Evolutionary conservation across 2,113 vertebrate genomes (phyloP).

Genomic region (Gulo gulo): DNA sequence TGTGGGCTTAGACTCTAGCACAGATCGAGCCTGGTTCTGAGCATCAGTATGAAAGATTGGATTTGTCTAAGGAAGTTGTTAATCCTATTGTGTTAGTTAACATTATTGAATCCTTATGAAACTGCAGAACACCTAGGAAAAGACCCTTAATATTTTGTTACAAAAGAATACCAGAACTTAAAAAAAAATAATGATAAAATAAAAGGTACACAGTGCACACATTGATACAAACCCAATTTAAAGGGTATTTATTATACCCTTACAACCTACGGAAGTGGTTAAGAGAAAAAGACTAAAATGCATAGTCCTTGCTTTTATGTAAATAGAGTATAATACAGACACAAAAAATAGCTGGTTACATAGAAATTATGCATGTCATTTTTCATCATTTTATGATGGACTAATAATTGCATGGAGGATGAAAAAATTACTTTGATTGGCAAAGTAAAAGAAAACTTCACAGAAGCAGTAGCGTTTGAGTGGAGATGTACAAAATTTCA

Average conservation of each 20-base stretch:
- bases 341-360: background rate
- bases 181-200: background rate
- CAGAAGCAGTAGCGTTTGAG: background rate
- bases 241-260: background rate
- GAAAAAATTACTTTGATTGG: background rate
- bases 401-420: background rate
- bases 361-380: background rate
- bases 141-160: background rate
- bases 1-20: background rate
- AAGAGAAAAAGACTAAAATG: background rate
- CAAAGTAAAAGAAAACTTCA: background rate
- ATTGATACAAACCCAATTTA: background rate
- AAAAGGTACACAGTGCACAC: background rate
- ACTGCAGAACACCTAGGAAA: background rate
- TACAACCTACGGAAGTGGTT: background rate
- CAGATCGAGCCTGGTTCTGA: background rate
- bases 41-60: background rate
- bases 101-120: background rate
- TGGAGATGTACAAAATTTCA: background rate
- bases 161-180: background rate
- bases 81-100: constrained; percentile 36
- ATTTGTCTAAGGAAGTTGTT: constrained; percentile 13
- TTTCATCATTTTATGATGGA: background rate
- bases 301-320: background rate
- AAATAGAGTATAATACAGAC: background rate